Conservation (phyloP, 2,113 vertebrate genomes). For the Cryptomyrus ogoouensis region DNA sequence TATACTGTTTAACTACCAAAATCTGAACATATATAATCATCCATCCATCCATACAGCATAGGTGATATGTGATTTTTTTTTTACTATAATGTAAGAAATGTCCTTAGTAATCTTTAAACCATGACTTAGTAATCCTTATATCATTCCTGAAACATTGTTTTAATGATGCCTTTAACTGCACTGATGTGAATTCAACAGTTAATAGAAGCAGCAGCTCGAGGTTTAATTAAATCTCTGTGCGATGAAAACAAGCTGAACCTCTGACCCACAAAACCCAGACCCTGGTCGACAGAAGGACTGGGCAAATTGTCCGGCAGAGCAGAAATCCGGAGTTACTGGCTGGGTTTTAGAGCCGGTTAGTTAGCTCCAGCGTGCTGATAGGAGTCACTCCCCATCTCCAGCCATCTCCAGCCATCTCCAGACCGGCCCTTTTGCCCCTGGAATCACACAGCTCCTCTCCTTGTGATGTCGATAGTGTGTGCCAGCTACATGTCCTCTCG, state of each 20-base stretch:
- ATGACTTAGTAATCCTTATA: neutral
- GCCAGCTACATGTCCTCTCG: neutral
- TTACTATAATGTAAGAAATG: neutral
- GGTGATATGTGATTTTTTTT: too few relatives aligned
- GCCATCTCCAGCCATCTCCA: constrained; percentile 38
- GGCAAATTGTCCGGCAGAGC: neutral
- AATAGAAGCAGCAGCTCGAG: neutral
- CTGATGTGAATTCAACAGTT: neutral
- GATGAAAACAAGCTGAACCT: neutral
- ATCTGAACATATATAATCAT: neutral
- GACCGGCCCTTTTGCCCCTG: neutral
- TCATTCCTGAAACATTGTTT: neutral
- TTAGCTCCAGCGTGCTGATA: constrained; percentile 40
- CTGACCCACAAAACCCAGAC: neutral
- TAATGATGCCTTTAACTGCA: neutral
- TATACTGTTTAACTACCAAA: neutral
- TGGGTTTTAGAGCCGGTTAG: constrained; percentile 36
- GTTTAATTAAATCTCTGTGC: neutral
- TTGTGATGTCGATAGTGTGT: neutral
- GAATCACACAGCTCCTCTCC: neutral
- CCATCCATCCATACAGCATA: neutral
- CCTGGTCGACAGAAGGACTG: neutral
- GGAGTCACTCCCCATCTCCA: constrained; percentile 36
- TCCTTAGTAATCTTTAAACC: neutral
- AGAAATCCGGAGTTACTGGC: constrained; percentile 23